phyloP scores from a whole-genome alignment of 2,888 invertebrate species.

The Steinernema hermaphroditum region DNA sequence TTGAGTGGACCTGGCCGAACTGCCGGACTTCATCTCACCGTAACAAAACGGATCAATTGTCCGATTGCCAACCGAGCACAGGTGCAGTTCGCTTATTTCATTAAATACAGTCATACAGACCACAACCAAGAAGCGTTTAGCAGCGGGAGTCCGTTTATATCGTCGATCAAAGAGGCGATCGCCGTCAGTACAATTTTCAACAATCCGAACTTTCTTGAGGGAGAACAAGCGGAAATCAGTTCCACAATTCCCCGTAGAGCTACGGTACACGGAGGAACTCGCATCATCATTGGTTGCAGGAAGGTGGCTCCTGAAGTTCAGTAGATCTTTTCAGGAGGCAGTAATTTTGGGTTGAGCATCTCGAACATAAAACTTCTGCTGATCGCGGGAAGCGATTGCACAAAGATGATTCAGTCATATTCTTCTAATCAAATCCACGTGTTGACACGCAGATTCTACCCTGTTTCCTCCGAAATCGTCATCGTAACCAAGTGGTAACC shows the following conservation, averaged over 20 bases:
- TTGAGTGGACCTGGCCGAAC: slow-evolving; percentile 20
- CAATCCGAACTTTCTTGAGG: slow-evolving; percentile 8
- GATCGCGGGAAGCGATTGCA: slow-evolving; percentile 13
- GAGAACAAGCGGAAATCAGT: slow-evolving; percentile 8
- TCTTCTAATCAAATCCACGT: slow-evolving; percentile 19
- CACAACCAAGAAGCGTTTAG: background rate
- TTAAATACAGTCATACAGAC: too few species aligned
- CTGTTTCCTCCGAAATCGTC: slow-evolving; percentile 1
- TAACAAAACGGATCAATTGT: background rate
- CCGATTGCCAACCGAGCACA: background rate
- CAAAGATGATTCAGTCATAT: slow-evolving; percentile 14
- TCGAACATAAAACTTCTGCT: slow-evolving; percentile 2
- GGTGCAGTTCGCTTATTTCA: background rate
- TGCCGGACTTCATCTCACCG: background rate
- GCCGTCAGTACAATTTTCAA: slow-evolving; percentile 19
- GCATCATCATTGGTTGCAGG: slow-evolving; percentile 5
- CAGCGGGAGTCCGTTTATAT: background rate
- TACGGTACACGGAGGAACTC: slow-evolving; percentile 11
- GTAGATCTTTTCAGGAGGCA: slow-evolving; percentile 8
- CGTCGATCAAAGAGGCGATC: slow-evolving; percentile 13
- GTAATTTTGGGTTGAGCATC: slow-evolving; percentile 1
- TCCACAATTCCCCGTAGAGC: slow-evolving; percentile 5
- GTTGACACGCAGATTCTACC: background rate
- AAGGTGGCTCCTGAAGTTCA: too few species aligned
- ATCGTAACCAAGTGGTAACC: slow-evolving; percentile 1